These are phyloP conservation scores for Poeciliopsis turneri DNA, from an alignment of 2,797 vertebrate genomes.

Conservation along the genomic window DNA sequence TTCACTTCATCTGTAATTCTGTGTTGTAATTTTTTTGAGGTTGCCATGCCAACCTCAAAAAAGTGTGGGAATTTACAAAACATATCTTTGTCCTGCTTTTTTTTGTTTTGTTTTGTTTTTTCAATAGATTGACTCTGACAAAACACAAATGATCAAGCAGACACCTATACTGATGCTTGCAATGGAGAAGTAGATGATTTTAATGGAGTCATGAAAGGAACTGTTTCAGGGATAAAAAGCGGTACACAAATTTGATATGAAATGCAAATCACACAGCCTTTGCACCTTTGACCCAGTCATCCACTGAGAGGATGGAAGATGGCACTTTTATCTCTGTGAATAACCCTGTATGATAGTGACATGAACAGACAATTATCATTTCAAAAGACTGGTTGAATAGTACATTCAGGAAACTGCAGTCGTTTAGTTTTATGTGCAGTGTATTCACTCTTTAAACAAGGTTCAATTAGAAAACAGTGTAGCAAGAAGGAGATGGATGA, in stretches of 20 bases:
- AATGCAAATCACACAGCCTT: constrained; percentile 1
- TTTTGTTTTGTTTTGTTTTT: neutral
- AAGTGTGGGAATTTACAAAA: constrained; percentile 19
- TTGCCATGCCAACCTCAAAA: constrained; percentile 34
- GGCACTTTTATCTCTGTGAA: neutral
- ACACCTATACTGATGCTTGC: constrained; percentile 9
- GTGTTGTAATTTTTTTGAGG: constrained; percentile 34
- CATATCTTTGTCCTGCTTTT: constrained; percentile 1
- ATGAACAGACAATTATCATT: neutral
- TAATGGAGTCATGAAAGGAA: constrained; percentile 48
- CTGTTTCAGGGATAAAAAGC: constrained; percentile 25
- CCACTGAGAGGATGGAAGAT: neutral
- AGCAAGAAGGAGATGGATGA: neutral
- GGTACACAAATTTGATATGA: neutral
- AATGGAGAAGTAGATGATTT: constrained; percentile 22
- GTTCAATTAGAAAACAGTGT: neutral
- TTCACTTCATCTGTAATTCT: neutral
- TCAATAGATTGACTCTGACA: neutral
- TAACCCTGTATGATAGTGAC: neutral
- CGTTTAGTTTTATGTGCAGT: neutral
- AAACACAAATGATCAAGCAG: neutral
- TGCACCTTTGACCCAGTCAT: constrained; percentile 38
- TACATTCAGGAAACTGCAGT: neutral
- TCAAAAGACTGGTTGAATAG: neutral
- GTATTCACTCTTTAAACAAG: neutral